Evolutionary conservation across 2,113 vertebrate genomes (phyloP).

Genomic region (Nothocercus nigrocapillus): DNA sequence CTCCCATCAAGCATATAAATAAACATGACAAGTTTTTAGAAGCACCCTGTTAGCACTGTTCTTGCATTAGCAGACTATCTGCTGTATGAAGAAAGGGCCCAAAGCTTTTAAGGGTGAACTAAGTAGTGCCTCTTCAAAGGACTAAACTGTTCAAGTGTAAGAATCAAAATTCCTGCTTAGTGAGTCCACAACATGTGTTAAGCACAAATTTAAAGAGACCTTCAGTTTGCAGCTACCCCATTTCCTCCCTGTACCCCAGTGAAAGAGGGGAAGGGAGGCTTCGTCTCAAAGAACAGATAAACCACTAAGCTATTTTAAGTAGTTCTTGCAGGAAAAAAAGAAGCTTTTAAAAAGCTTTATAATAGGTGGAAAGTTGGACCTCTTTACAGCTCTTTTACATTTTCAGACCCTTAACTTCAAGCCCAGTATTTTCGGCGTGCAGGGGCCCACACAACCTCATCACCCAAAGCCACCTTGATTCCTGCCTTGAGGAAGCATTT

Average conservation of each 20-base stretch:
- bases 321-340: background rate
- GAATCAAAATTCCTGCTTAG: background rate
- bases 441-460: fast-evolving
- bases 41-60: conserved; percentile 35
- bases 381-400: background rate
- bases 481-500: background rate
- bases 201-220: background rate
- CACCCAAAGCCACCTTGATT: background rate
- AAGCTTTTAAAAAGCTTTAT: background rate
- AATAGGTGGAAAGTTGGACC: fast-evolving
- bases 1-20: conserved; percentile 3
- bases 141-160: background rate
- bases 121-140: conserved; percentile 8
- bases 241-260: background rate
- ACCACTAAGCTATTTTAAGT: background rate
- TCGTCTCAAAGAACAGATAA: background rate
- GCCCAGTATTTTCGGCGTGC: background rate
- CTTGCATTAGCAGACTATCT: background rate
- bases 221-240: background rate
- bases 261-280: background rate
- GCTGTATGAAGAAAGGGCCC: background rate
- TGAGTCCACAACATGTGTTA: background rate
- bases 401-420: background rate
- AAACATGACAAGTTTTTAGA: background rate
- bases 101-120: conserved; percentile 15